Conservation (phyloP, 2,888 invertebrate genomes). For the Ectemnius continuus region DNA sequence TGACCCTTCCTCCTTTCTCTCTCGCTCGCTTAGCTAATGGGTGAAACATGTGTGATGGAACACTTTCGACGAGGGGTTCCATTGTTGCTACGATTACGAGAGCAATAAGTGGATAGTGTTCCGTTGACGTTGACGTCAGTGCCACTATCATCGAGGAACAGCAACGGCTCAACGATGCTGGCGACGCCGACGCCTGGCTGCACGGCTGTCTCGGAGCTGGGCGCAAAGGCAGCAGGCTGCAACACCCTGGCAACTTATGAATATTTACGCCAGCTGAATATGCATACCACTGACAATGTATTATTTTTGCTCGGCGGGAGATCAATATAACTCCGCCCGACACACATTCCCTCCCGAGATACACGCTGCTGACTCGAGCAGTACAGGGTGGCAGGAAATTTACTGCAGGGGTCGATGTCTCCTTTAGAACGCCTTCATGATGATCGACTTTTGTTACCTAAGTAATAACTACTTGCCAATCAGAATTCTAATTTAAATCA, state of each 20-base stretch:
- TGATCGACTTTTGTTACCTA: too few relatives aligned
- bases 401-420: neutral
- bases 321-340: constrained; percentile 68
- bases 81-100: too few relatives aligned
- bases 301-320: constrained; percentile 73
- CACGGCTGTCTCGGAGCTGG: constrained; percentile 39
- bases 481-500: too few relatives aligned
- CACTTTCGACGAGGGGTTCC: too few relatives aligned
- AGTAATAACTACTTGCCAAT: too few relatives aligned
- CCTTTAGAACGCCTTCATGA: too few relatives aligned
- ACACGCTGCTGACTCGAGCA: too few relatives aligned
- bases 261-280: constrained; percentile 75
- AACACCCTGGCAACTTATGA: constrained; percentile 72
- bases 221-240: constrained; percentile 54
- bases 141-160: constrained; percentile 6
- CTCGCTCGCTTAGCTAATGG: too few relatives aligned
- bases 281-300: constrained; percentile 74
- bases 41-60: too few relatives aligned
- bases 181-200: constrained; percentile 11
- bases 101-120: too few relatives aligned
- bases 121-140: constrained; percentile 25
- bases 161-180: constrained; percentile 26
- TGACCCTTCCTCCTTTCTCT: too few relatives aligned
- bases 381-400: neutral
- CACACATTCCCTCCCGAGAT: constrained; percentile 10